Evolutionary conservation across 1,140 invertebrate species (phyloP).

Genomic region (Druon quercuslanigerum): DNA sequence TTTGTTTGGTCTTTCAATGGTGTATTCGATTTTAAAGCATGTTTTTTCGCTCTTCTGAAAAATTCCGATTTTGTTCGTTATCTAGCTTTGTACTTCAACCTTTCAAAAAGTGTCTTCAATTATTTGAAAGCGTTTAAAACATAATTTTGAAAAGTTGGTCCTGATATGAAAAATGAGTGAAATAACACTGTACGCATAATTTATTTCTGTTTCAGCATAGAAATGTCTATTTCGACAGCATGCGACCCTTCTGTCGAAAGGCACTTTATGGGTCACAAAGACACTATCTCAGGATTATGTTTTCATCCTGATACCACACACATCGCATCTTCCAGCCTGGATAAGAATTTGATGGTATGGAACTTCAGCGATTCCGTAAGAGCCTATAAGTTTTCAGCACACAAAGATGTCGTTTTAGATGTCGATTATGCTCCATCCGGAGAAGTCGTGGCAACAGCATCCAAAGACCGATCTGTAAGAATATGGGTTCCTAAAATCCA

Average conservation of each 20-base stretch:
- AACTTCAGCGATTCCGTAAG: conserved; percentile 79
- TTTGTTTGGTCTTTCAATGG: too few species aligned
- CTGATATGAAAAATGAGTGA: too few species aligned
- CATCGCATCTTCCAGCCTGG: conserved; percentile 86
- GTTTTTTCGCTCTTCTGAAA: too few species aligned
- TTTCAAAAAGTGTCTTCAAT: too few species aligned
- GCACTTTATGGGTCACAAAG: conserved; percentile 88
- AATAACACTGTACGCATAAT: too few species aligned
- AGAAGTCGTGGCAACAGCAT: conserved; percentile 87
- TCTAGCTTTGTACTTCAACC: too few species aligned
- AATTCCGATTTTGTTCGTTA: too few species aligned
- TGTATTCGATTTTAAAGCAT: too few species aligned
- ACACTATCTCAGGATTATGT: conserved; percentile 83
- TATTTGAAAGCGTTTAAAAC: too few species aligned
- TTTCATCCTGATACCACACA: conserved; percentile 86
- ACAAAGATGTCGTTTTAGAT: conserved; percentile 79
- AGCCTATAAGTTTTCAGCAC: conserved; percentile 82
- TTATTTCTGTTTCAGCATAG: not conserved
- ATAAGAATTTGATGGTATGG: conserved; percentile 89
- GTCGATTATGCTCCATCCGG: conserved; percentile 88
- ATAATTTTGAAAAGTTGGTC: too few species aligned
- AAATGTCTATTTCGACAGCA: conserved; percentile 35
- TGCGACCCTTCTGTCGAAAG: conserved; percentile 82
- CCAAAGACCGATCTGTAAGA: conserved; percentile 87
- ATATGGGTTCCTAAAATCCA: conserved; percentile 90